Percentiles rank a stretch among this genome's conserved stretches.
Conservation (phyloP, 2,797 vertebrate genomes). For the Cheirogaleus major region DNA sequence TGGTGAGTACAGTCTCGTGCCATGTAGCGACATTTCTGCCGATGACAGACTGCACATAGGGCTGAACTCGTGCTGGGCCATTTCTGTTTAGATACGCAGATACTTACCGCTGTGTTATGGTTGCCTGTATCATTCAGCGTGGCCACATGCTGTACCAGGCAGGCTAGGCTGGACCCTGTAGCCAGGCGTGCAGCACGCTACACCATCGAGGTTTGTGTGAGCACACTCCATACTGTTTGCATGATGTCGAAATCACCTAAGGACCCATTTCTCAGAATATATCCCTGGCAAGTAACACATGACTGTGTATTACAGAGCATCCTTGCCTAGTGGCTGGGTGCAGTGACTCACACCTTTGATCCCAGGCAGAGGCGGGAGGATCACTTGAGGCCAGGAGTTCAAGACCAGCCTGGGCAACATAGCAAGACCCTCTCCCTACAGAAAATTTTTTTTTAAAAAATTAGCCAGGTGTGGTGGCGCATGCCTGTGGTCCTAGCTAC, state of each 20-base stretch:
- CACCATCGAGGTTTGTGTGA: background rate
- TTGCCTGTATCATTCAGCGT: background rate
- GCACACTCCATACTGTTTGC: background rate
- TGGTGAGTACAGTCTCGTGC: background rate
- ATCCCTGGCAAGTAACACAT: background rate
- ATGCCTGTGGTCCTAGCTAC: no score
- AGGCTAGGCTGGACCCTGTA: background rate
- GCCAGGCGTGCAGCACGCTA: background rate
- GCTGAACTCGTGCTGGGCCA: background rate
- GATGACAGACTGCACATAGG: no score
- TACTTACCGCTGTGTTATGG: background rate
- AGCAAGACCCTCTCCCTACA: no score
- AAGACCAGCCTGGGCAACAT: no score
- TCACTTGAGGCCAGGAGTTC: no score
- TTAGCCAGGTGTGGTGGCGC: no score
- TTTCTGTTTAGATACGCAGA: background rate
- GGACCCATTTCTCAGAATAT: background rate
- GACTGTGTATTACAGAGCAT: background rate
- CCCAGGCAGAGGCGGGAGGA: no score
- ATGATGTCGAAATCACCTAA: background rate
- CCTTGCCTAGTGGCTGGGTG: background rate
- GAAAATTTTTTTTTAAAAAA: no score
- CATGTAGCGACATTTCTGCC: background rate
- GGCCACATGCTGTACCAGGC: background rate
- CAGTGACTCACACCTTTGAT: no score